Evolutionary conservation across 2,888 invertebrate species (phyloP).

Genomic region (Kryphioiulus occultus): DNA sequence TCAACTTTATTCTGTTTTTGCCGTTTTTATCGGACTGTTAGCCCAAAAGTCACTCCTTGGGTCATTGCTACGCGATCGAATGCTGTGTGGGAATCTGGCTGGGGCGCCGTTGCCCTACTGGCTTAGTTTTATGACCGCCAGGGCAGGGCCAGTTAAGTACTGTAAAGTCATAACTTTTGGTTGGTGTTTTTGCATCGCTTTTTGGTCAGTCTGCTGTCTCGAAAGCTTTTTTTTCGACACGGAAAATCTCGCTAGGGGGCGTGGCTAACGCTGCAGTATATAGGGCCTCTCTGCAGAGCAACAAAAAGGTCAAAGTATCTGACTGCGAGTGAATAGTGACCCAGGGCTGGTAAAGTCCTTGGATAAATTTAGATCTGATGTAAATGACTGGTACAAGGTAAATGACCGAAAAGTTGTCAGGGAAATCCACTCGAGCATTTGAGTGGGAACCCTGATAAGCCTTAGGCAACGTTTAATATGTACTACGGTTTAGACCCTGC

Average conservation of each 20-base stretch:
- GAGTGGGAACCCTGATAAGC: no score
- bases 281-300: no score
- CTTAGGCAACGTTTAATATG: background rate
- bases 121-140: slow-evolving; percentile 6
- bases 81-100: background rate
- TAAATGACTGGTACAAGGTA: no score
- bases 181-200: background rate
- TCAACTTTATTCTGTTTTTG: background rate
- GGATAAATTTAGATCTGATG: no score
- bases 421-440: no score
- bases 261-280: no score
- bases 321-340: no score
- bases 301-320: no score
- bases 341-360: background rate
- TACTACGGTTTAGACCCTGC: no score
- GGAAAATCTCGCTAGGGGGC: no score
- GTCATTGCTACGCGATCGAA: background rate
- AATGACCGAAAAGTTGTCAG: no score
- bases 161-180: background rate
- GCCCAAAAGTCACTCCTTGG: background rate
- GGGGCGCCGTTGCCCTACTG: slow-evolving; percentile 23
- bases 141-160: slow-evolving; percentile 20
- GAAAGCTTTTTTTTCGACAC: background rate
- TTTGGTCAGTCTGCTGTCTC: background rate
- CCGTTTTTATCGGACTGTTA: background rate